Evolutionary conservation across 2,888 invertebrate genomes (phyloP).

Genomic region (Idaea dimidiata): DNA sequence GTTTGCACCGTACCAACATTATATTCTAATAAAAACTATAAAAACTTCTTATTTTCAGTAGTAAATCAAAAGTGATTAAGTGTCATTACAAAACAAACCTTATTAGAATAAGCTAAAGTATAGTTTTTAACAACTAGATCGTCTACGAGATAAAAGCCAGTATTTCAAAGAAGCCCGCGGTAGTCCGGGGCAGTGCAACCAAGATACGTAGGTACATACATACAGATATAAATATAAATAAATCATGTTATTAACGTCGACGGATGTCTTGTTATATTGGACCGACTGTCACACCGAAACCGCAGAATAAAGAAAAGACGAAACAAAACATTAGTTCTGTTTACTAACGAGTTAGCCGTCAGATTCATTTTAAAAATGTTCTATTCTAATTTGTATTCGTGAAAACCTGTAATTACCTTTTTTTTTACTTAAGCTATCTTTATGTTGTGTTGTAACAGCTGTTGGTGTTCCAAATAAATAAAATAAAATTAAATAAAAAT

Average conservation of each 20-base stretch:
- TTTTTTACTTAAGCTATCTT: no score
- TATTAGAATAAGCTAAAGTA: not conserved
- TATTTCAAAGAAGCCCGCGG: constrained; percentile 3
- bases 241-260: constrained; percentile 52
- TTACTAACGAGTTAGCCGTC: no score
- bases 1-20: not conserved
- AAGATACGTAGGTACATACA: constrained; percentile 21
- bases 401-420: no score
- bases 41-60: not conserved
- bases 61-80: not conserved
- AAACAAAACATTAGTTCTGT: no score
- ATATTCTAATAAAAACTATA: not conserved
- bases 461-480: no score
- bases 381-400: no score
- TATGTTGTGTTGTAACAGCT: no score
- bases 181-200: not conserved
- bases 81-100: not conserved
- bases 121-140: not conserved
- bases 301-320: no score
- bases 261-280: constrained; percentile 34
- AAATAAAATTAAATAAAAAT: no score
- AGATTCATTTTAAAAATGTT: no score
- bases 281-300: constrained; percentile 34
- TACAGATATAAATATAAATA: constrained; percentile 38
- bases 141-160: constrained; percentile 1